Percentiles rank a stretch among this genome's conserved stretches.
phyloP scores from a whole-genome alignment of 2,888 invertebrate species.

The Drosophila atripex region DNA sequence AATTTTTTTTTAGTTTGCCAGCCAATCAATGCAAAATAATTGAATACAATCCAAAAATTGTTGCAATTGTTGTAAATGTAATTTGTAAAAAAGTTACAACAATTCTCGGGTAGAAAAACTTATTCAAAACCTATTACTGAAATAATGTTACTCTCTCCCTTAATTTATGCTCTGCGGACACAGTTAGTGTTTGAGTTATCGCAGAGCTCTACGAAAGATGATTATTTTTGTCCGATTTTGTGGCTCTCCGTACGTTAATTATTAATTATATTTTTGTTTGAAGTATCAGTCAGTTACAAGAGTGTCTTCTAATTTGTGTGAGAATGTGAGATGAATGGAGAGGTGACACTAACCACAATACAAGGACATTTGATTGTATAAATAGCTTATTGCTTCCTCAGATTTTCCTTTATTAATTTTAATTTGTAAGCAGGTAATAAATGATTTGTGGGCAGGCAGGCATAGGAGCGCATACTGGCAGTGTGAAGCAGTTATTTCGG shows the following conservation, averaged over 20 bases:
- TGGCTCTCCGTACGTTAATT: constrained; percentile 22
- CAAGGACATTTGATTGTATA: constrained; percentile 62
- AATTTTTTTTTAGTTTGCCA: constrained; percentile 61
- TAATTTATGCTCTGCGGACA: constrained; percentile 47
- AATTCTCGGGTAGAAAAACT: constrained; percentile 75
- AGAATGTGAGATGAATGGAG: constrained; percentile 8
- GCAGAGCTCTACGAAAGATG: constrained; percentile 58
- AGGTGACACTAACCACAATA: constrained; percentile 14
- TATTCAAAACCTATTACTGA: constrained; percentile 79
- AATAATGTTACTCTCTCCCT: constrained; percentile 58
- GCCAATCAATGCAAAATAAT: constrained; percentile 62
- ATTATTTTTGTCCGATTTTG: constrained; percentile 39
- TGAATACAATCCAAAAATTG: constrained; percentile 61
- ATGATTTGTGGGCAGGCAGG: constrained; percentile 8
- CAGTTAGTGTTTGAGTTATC: constrained; percentile 6
- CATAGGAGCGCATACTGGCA: constrained; percentile 35
- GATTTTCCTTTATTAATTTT: constrained; percentile 14
- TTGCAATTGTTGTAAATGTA: constrained; percentile 70
- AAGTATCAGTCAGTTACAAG: constrained; percentile 75
- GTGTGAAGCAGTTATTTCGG: constrained; percentile 37
- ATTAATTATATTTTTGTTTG: constrained; percentile 42
- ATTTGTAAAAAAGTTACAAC: constrained; percentile 77
- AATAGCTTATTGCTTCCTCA: constrained; percentile 71
- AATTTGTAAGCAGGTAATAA: constrained; percentile 1
- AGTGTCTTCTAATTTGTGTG: constrained; percentile 35